Evolutionary conservation across 2,113 vertebrate species (phyloP).

Genomic region (Nothoprocta perdicaria): DNA sequence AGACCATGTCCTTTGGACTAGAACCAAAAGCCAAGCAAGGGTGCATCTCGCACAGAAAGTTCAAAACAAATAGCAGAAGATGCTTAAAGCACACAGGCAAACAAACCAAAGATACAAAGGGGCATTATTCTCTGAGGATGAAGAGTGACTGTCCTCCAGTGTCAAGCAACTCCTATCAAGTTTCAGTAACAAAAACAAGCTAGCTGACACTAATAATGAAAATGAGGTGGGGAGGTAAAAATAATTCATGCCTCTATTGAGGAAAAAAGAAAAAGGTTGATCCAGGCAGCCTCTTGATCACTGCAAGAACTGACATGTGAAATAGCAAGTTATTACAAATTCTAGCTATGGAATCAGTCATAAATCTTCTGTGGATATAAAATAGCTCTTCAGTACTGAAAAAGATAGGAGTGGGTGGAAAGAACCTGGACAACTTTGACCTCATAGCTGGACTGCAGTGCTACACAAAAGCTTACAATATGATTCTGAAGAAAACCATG

Average conservation of each 20-base stretch:
- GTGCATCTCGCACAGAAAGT: neutral
- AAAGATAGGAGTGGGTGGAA: neutral
- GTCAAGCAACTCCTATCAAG: neutral
- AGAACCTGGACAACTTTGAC: neutral
- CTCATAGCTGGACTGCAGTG: neutral
- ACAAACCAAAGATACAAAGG: neutral
- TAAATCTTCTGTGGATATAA: neutral
- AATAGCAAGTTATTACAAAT: neutral
- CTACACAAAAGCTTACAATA: neutral
- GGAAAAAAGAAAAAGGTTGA: neutral
- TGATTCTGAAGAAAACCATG: neutral
- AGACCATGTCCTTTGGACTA: too few species aligned
- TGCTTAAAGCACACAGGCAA: neutral
- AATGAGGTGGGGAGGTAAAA: neutral
- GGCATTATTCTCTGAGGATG: neutral
- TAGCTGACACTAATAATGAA: neutral
- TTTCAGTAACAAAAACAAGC: neutral
- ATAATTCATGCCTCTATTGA: neutral
- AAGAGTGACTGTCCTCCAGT: neutral
- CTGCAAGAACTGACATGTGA: neutral
- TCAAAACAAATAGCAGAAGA: neutral
- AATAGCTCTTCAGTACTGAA: accelerated
- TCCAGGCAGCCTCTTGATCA: neutral
- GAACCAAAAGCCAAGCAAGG: neutral
- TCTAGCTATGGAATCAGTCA: neutral